phyloP scores from a whole-genome alignment of 2,113 vertebrate species.

The Hyaena hyaena region DNA sequence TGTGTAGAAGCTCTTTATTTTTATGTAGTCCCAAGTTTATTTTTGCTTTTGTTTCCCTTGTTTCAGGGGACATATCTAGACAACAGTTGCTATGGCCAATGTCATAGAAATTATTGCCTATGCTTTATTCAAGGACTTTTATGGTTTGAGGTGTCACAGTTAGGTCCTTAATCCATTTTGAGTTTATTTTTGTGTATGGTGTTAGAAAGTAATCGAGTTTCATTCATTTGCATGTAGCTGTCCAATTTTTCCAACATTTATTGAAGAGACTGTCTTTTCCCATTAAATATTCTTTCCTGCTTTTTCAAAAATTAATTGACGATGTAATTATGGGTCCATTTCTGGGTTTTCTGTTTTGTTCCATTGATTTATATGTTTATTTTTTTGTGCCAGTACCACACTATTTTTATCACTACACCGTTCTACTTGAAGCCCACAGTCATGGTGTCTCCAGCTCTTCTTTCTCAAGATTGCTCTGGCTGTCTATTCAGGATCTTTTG shows the following conservation, averaged over 20 bases:
- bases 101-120: too few species aligned
- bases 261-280: not conserved
- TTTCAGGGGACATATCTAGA: not conserved
- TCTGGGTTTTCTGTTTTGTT: not conserved
- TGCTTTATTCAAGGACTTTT: too few species aligned
- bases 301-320: not conserved
- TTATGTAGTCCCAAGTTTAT: not conserved
- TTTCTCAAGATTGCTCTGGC: too few species aligned
- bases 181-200: not conserved
- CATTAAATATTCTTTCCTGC: not conserved
- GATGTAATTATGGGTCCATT: not conserved
- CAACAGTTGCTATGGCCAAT: not conserved
- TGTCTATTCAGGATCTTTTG: too few species aligned
- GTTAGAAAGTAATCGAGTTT: not conserved
- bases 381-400: not conserved
- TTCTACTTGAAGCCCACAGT: not conserved
- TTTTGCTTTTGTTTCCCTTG: not conserved
- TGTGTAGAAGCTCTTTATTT: not conserved
- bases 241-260: not conserved
- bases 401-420: not conserved
- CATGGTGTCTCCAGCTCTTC: not conserved
- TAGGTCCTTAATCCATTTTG: not conserved
- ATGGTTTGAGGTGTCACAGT: not conserved
- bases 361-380: not conserved
- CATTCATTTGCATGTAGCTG: not conserved